Evolutionary conservation across 2,888 invertebrate genomes (phyloP).

Genomic region (Troides oblongomaculatus): DNA sequence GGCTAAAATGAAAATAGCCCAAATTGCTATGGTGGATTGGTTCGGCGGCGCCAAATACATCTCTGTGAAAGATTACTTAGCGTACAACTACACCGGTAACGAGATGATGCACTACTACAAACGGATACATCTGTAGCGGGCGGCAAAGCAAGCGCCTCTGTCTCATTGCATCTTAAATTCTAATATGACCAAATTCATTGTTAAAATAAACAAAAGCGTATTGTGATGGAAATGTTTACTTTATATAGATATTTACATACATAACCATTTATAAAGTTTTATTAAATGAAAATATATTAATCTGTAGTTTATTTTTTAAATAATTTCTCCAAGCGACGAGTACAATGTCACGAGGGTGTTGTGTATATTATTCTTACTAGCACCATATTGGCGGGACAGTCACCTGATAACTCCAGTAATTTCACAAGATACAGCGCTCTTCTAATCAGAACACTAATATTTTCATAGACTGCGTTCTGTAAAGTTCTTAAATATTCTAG

Average conservation of each 20-base stretch:
- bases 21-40: slow-evolving; percentile 88
- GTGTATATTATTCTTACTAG: too few relatives aligned
- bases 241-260: slow-evolving; percentile 17
- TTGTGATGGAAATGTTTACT: slow-evolving; percentile 20
- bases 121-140: slow-evolving; percentile 25
- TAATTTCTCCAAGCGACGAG: too few relatives aligned
- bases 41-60: slow-evolving; percentile 90
- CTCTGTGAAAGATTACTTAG: slow-evolving; percentile 81
- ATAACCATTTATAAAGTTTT: slow-evolving; percentile 15
- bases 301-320: not conserved
- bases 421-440: too few relatives aligned
- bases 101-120: slow-evolving; percentile 55
- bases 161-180: too few relatives aligned
- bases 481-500: too few relatives aligned
- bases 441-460: too few relatives aligned
- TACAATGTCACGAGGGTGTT: too few relatives aligned
- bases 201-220: slow-evolving; percentile 1
- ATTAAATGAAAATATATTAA: slow-evolving; percentile 15
- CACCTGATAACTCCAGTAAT: too few relatives aligned
- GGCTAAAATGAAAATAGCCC: slow-evolving; percentile 86
- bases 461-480: too few relatives aligned
- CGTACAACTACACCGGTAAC: slow-evolving; percentile 69
- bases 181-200: not conserved
- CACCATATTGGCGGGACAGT: too few relatives aligned
- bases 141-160: too few relatives aligned